These are phyloP conservation scores for Druon quercuslanigerum DNA, from an alignment of 1,140 invertebrate genomes.

Conservation along the genomic window DNA sequence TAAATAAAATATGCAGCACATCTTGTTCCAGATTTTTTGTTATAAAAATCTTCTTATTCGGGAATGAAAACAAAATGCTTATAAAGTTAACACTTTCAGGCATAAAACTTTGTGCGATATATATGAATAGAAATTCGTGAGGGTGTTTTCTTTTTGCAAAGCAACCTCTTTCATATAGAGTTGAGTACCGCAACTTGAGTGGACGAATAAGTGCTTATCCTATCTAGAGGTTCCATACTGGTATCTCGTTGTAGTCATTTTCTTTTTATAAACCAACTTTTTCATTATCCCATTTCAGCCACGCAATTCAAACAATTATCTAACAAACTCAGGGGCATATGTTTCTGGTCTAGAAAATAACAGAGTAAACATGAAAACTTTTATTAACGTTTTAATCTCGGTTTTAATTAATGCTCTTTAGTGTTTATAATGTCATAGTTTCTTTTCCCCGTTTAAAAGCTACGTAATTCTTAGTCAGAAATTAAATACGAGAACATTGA, in stretches of 20 bases:
- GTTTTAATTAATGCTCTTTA: too few species aligned
- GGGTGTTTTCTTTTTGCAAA: too few species aligned
- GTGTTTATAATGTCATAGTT: too few species aligned
- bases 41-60: background rate
- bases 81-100: background rate
- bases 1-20: too few species aligned
- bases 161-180: background rate
- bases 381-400: too few species aligned
- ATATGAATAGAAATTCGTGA: background rate
- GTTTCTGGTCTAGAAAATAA: too few species aligned
- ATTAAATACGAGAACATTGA: too few species aligned
- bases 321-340: background rate
- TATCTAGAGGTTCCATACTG: too few species aligned
- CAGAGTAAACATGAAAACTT: too few species aligned
- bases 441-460: too few species aligned
- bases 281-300: background rate
- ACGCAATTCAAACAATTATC: background rate
- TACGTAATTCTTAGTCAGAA: too few species aligned
- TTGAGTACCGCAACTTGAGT: background rate
- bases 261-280: background rate
- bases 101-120: background rate
- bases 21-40: background rate
- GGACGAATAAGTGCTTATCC: too few species aligned
- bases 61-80: background rate
- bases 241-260: background rate